Conservation (phyloP, 2,888 invertebrate species). For the Exocentrus adspersus region DNA sequence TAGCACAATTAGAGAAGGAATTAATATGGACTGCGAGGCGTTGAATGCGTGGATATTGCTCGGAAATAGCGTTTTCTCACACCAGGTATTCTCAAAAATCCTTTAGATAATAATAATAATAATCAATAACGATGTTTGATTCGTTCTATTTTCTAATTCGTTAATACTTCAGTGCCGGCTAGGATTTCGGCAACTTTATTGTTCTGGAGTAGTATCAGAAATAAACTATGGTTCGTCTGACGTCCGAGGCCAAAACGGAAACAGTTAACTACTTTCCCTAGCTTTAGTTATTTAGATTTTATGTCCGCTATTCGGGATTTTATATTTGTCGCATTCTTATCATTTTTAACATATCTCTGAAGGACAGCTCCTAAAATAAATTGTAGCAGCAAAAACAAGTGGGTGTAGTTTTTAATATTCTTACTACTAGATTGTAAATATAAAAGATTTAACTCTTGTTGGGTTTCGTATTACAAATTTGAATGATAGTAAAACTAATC, state of each 20-base stretch:
- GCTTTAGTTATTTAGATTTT: background rate
- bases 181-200: background rate
- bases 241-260: conserved; percentile 5
- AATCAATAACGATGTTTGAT: too few relatives aligned
- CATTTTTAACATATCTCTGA: background rate
- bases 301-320: background rate
- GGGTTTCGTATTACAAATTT: conserved; percentile 3
- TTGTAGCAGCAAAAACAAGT: too few relatives aligned
- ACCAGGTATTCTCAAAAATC: too few relatives aligned
- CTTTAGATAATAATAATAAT: too few relatives aligned
- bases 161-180: too few relatives aligned
- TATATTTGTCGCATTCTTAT: background rate
- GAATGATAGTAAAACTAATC: conserved; percentile 28
- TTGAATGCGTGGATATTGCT: background rate
- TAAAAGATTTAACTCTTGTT: background rate
- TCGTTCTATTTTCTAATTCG: too few relatives aligned
- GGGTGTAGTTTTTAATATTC: too few relatives aligned
- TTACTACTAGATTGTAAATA: too few relatives aligned
- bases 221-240: background rate
- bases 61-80: too few relatives aligned
- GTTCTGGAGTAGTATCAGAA: background rate
- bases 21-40: background rate
- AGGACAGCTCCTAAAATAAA: too few relatives aligned
- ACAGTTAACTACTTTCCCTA: background rate
- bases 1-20: background rate